Percentiles rank a stretch among this genome's conserved stretches.
These are phyloP conservation scores for Molanna angustata DNA, from an alignment of 2,888 invertebrate species.

Conservation along the genomic window DNA sequence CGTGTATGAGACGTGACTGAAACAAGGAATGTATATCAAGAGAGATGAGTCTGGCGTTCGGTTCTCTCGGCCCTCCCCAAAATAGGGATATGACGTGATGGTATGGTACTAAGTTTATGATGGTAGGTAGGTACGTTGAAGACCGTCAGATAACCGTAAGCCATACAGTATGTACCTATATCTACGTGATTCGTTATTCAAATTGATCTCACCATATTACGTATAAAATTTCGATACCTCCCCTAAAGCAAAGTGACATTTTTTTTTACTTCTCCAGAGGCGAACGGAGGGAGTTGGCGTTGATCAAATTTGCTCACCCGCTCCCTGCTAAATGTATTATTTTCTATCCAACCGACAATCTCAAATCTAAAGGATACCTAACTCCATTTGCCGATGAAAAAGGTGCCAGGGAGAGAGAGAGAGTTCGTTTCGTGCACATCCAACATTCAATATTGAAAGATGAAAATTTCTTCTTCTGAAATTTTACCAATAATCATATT, in stretches of 20 bases:
- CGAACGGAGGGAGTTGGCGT: too few relatives aligned
- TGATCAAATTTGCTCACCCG: slow-evolving; percentile 25
- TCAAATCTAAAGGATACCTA: slow-evolving; percentile 26
- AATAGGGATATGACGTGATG: too few relatives aligned
- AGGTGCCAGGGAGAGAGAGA: too few relatives aligned
- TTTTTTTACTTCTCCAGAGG: too few relatives aligned
- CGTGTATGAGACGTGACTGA: too few relatives aligned
- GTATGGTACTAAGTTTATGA: too few relatives aligned
- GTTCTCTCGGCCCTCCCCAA: not conserved
- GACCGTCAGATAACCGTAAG: not conserved
- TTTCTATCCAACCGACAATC: slow-evolving; percentile 27
- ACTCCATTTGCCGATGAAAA: slow-evolving; percentile 28
- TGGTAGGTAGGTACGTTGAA: not conserved
- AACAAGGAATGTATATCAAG: too few relatives aligned
- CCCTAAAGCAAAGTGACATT: slow-evolving; percentile 15
- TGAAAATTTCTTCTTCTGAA: slow-evolving; percentile 17
- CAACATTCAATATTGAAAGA: slow-evolving; percentile 15
- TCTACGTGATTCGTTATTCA: slow-evolving; percentile 17
- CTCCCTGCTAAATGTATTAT: slow-evolving; percentile 29
- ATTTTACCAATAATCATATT: slow-evolving; percentile 19
- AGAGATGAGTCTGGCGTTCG: too few relatives aligned
- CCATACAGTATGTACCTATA: slow-evolving; percentile 6
- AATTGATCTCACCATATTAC: slow-evolving; percentile 21
- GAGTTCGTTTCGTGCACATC: slow-evolving; percentile 19
- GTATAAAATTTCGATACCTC: slow-evolving; percentile 15